A percentile compares a stretch with the other conserved stretches of the same genome.
These are phyloP conservation scores for Drosophila falleni DNA, from an alignment of 2,888 invertebrate species.

Conservation along the genomic window DNA sequence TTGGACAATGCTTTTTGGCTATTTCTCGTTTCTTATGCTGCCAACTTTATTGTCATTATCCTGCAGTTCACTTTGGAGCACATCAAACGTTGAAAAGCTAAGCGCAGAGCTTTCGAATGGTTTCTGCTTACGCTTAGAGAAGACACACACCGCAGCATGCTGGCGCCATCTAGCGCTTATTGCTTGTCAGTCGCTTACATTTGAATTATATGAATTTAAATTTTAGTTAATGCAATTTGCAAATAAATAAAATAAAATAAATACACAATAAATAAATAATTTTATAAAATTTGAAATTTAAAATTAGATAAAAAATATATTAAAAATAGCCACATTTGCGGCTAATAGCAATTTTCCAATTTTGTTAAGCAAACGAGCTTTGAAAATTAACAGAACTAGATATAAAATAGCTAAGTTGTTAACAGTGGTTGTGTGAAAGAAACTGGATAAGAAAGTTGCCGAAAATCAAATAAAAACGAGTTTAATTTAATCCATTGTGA, in stretches of 20 bases:
- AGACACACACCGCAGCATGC: slow-evolving; percentile 11
- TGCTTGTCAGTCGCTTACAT: not conserved
- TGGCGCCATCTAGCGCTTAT: slow-evolving; percentile 35
- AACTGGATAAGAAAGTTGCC: slow-evolving; percentile 78
- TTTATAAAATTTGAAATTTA: too few species aligned
- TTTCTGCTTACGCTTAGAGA: slow-evolving; percentile 23
- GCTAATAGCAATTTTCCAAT: too few species aligned
- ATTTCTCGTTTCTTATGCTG: slow-evolving; percentile 77
- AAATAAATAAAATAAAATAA: too few species aligned
- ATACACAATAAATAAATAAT: too few species aligned
- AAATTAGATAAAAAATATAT: too few species aligned
- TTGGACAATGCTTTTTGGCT: slow-evolving; percentile 79
- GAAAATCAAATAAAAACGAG: slow-evolving; percentile 36
- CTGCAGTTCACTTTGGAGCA: slow-evolving; percentile 72
- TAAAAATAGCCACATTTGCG: too few species aligned
- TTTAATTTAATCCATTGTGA: slow-evolving; percentile 5
- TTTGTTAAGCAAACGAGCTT: too few species aligned
- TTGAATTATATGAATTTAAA: not conserved
- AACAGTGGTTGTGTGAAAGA: slow-evolving; percentile 26
- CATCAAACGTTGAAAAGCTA: slow-evolving; percentile 31
- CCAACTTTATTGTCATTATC: slow-evolving; percentile 81
- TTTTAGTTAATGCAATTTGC: too few species aligned
- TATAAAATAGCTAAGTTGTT: too few species aligned
- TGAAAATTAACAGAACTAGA: too few species aligned
- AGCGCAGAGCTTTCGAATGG: not conserved